Evolutionary conservation across 2,113 vertebrate genomes (phyloP), one percentile per base, ranked within the genome.

Genomic region (Chroicocephalus ridibundus): DNA sequence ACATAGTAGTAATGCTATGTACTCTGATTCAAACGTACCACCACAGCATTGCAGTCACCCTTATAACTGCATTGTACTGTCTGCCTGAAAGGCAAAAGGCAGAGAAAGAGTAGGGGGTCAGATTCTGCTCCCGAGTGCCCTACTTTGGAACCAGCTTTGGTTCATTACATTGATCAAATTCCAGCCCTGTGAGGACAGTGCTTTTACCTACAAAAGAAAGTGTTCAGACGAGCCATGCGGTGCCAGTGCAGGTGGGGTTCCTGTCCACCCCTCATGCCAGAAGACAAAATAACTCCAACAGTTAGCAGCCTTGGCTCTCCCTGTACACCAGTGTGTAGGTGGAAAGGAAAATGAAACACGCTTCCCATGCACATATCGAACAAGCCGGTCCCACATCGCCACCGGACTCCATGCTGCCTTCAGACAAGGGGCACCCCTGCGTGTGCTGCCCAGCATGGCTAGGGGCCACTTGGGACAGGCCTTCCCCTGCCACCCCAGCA

Each of bases 311-410:
- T 65, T 46, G 51, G 10, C 27, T 34, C 8, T 47, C 44, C 57
- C 14, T 38, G 31, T 52, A 29, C 1, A 1, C 5, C 0, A 1
- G 7, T 16, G 11, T 51, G 11, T 12, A 58, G 32, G 47, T 26
- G 31, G 52, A 64, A 83, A 11, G 32, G 38, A 54, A 60, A 88
- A 25, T 0, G 5, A 64, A 81, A 46, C 0, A 0, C 40, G 15
- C 15, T 58, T 71, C 31, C 32, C 3, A 0, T 15, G 24, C 17
- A 11, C 6, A 8, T 38, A 11, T 3, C 0, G 0, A 93, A 44
- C 26, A 58, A 26, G 36, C 10, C 13, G 8, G 47, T 72, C 36
- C 38, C 3, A 1, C 10, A 3, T 21, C 29, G n/a, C 58, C 20
- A 16, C 17, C 25, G 16, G 58, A 14, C 36, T 13, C 54, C 31